These are phyloP conservation scores for Brachypteracias leptosomus DNA, from an alignment of 2,113 vertebrate species.

Conservation along the genomic window DNA sequence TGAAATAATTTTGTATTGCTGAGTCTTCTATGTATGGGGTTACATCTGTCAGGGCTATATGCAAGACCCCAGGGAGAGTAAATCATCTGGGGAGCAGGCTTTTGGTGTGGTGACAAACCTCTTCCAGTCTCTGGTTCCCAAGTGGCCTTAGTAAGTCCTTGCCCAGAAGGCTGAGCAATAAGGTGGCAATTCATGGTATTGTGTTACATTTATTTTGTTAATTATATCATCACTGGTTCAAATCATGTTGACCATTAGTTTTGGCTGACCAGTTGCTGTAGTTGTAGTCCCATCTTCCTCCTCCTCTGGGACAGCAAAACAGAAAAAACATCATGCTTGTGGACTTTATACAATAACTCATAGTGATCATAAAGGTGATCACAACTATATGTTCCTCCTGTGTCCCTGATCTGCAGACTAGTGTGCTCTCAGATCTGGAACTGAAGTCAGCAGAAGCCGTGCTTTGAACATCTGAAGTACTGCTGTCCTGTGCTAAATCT, in stretches of 20 bases:
- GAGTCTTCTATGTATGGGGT: not conserved
- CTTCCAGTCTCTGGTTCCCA: not conserved
- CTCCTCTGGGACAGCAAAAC: not conserved
- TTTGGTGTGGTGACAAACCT: not conserved
- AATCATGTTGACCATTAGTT: not conserved
- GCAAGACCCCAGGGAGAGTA: not conserved
- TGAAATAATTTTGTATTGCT: not conserved
- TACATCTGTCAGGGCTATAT: rapidly evolving
- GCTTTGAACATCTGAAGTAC: not conserved
- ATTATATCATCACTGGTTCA: not conserved
- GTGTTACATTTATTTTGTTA: not conserved
- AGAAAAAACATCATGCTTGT: not conserved
- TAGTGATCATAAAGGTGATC: not conserved
- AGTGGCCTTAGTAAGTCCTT: not conserved
- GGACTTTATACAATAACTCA: not conserved
- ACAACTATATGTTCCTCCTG: not conserved
- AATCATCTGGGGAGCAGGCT: not conserved
- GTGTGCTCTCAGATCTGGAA: not conserved
- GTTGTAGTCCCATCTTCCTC: not conserved
- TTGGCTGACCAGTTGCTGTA: not conserved
- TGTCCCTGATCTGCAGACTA: not conserved
- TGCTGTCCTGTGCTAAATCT: not conserved
- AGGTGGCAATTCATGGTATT: not conserved
- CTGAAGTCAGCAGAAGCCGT: not conserved
- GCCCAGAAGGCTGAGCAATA: not conserved